Evolutionary conservation across 2,888 invertebrate genomes (phyloP).

Genomic region (Maniola hyperantus): DNA sequence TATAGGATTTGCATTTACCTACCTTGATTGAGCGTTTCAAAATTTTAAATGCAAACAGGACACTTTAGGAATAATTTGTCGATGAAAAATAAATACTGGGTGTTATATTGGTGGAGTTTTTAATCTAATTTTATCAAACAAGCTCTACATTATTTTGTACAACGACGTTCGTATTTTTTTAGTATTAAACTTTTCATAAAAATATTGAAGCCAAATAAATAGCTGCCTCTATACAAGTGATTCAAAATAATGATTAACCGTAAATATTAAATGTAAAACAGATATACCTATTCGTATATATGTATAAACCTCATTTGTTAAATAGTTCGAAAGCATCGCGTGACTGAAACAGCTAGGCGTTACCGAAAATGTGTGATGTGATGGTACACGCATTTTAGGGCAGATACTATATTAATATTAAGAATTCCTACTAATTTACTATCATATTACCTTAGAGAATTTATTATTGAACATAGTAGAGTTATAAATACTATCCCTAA

Average conservation of each 20-base stretch:
- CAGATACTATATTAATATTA: not conserved
- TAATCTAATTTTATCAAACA: not conserved
- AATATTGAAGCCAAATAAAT: too few relatives aligned
- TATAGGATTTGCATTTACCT: slow-evolving; percentile 39
- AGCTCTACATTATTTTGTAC: not conserved
- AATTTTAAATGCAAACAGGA: slow-evolving; percentile 16
- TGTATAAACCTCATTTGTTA: slow-evolving; percentile 54
- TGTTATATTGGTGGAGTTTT: slow-evolving; percentile 7
- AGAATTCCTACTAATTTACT: not conserved
- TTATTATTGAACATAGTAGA: not conserved
- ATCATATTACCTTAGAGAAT: not conserved
- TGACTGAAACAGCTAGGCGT: slow-evolving; percentile 61
- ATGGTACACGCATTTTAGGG: slow-evolving; percentile 54
- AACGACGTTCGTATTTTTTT: not conserved
- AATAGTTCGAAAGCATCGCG: slow-evolving; percentile 65
- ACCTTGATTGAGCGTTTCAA: slow-evolving; percentile 39
- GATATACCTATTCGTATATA: too few relatives aligned
- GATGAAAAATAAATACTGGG: slow-evolving; percentile 8
- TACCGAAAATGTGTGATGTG: slow-evolving; percentile 63
- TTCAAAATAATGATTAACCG: too few relatives aligned
- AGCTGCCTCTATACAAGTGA: too few relatives aligned
- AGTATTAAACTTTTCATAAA: too few relatives aligned
- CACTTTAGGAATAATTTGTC: slow-evolving; percentile 12
- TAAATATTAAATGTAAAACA: too few relatives aligned
- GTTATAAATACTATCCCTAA: too few relatives aligned